A percentile compares a stretch with the other conserved stretches of the same genome.
Evolutionary conservation across 2,888 invertebrate genomes (phyloP).

Genomic region (Chouioia cunea): DNA sequence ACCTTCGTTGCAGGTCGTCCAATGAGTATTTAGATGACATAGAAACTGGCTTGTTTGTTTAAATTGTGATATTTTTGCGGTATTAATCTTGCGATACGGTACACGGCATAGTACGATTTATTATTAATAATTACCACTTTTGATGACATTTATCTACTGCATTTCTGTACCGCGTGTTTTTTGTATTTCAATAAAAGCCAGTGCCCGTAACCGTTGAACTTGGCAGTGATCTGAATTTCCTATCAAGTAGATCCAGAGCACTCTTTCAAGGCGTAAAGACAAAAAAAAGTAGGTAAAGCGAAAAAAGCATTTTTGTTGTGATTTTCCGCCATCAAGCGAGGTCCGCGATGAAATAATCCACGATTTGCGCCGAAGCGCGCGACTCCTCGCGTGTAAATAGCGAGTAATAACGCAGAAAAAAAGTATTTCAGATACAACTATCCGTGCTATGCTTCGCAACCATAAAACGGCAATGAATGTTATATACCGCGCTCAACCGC

Average conservation of each 20-base stretch:
- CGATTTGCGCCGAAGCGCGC: neutral
- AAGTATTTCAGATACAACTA: conserved; percentile 3
- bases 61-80: too few relatives aligned
- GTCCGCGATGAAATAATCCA: conserved; percentile 3
- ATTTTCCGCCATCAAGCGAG: conserved; percentile 15
- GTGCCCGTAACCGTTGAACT: neutral
- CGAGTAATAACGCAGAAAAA: conserved; percentile 32
- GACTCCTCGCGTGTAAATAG: too few relatives aligned
- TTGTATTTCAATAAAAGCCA: too few relatives aligned
- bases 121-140: too few relatives aligned
- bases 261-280: too few relatives aligned
- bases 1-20: too few relatives aligned
- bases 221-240: conserved; percentile 9
- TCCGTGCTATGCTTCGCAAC: conserved; percentile 11
- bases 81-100: too few relatives aligned
- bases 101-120: too few relatives aligned
- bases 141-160: too few relatives aligned
- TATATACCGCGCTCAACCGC: neutral
- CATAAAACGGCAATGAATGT: conserved; percentile 21
- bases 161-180: too few relatives aligned
- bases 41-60: too few relatives aligned
- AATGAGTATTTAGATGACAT: too few relatives aligned
- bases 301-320: conserved; percentile 8
- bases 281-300: neutral
- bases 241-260: neutral